Evolutionary conservation across 2,113 vertebrate species (phyloP).

Genomic region (Zosterops pallidus): DNA sequence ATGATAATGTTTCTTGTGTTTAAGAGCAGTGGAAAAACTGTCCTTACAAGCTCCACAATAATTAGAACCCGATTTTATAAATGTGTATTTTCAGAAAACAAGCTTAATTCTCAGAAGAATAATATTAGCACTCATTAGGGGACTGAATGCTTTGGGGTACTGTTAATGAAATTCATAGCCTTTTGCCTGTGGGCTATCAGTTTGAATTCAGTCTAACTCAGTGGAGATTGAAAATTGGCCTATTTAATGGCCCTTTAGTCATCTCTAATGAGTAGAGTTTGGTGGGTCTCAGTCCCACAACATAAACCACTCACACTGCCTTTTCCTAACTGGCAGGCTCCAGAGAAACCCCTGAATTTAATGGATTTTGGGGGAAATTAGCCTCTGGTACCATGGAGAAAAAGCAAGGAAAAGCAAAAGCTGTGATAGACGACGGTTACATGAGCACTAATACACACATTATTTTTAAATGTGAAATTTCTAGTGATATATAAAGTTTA

Average conservation of each 20-base stretch:
- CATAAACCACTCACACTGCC: background rate
- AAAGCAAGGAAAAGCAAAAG: background rate
- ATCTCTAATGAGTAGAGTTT: slow-evolving; percentile 28
- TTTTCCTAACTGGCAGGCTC: background rate
- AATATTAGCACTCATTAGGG: slow-evolving; percentile 57
- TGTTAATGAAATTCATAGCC: slow-evolving; percentile 57
- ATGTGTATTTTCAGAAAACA: slow-evolving; percentile 60
- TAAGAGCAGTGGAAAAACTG: background rate
- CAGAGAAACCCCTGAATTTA: background rate
- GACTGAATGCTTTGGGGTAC: slow-evolving; percentile 18
- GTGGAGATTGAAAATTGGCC: slow-evolving; percentile 44
- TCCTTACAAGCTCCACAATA: background rate
- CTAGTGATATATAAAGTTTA: background rate
- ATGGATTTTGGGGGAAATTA: background rate
- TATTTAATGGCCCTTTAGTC: slow-evolving; percentile 44
- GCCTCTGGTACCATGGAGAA: background rate
- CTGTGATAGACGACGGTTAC: background rate
- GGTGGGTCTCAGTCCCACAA: background rate
- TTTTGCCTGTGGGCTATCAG: slow-evolving; percentile 50
- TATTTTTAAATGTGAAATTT: background rate
- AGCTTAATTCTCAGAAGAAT: slow-evolving; percentile 57
- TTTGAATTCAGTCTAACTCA: slow-evolving; percentile 38
- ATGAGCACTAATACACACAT: background rate
- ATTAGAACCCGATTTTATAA: slow-evolving; percentile 30
- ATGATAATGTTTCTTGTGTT: background rate